Percentiles rank a stretch among this genome's conserved stretches.
These are phyloP conservation scores for Phalacrocorax aristotelis DNA, from an alignment of 2,113 vertebrate species.

Conservation along the genomic window DNA sequence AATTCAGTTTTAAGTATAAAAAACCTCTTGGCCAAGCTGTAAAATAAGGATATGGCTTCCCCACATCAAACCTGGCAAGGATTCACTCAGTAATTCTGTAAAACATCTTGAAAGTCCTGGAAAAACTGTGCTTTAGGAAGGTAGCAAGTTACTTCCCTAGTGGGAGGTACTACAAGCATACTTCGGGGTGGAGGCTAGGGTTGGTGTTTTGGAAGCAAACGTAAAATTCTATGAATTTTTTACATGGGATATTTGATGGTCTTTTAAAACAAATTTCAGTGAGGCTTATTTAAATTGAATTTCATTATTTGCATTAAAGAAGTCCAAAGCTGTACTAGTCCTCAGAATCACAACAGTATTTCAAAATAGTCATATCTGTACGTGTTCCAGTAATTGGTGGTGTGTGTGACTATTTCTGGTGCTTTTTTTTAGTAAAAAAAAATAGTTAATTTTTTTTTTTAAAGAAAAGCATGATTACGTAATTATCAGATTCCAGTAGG, in stretches of 20 bases:
- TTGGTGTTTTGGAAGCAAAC: neutral
- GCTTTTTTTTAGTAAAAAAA: neutral
- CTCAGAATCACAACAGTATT: neutral
- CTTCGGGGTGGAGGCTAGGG: too few relatives aligned
- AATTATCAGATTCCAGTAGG: neutral
- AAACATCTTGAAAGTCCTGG: neutral
- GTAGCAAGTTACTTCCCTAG: neutral
- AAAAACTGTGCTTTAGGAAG: neutral
- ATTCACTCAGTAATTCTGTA: neutral
- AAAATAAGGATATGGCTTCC: neutral
- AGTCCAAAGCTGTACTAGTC: neutral
- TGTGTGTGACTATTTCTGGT: neutral
- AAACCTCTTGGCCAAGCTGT: neutral
- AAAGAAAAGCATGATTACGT: neutral
- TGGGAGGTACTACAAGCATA: neutral
- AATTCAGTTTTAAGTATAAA: neutral
- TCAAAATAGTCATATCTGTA: neutral
- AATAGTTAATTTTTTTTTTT: too few relatives aligned
- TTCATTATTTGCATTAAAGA: neutral
- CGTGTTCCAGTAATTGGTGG: neutral
- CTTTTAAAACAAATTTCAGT: neutral
- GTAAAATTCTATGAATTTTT: neutral
- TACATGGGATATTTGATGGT: neutral
- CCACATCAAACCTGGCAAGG: neutral
- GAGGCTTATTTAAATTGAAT: neutral